Conservation (phyloP, 2,797 vertebrate genomes). For the Sciurus carolinensis region DNA sequence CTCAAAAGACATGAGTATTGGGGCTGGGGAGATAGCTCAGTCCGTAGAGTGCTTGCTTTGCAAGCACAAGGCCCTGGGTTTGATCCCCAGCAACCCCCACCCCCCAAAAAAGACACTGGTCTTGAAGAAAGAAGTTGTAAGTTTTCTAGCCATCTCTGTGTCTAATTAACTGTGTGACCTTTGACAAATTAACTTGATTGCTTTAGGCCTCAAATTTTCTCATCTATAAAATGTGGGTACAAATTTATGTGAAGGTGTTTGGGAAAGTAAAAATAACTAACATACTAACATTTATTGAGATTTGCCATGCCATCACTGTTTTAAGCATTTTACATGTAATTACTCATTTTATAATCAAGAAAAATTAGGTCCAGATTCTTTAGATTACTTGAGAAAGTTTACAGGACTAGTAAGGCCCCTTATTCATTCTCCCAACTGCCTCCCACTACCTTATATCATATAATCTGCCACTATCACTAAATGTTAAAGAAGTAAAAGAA, state of each 20-base stretch:
- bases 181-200: not conserved
- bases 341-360: slow-evolving; percentile 30
- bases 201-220: slow-evolving; percentile 25
- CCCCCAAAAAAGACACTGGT: not conserved
- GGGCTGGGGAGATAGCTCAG: no score
- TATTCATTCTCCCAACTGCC: not conserved
- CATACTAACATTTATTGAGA: slow-evolving; percentile 52
- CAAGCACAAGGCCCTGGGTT: no score
- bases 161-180: slow-evolving; percentile 62
- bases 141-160: not conserved
- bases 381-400: not conserved
- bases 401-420: not conserved
- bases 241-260: not conserved
- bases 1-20: not conserved
- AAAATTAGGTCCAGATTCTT: slow-evolving; percentile 31
- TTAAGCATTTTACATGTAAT: not conserved
- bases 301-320: not conserved
- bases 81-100: no score
- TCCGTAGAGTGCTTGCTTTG: no score
- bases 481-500: slow-evolving; percentile 7
- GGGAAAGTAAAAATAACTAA: slow-evolving; percentile 26
- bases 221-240: slow-evolving; percentile 15
- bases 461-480: not conserved
- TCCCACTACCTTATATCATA: not conserved
- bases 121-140: slow-evolving; percentile 12